Percentiles rank a stretch among this genome's conserved stretches.
Evolutionary conservation across 1,140 invertebrate genomes (phyloP).

Genomic region (Lepidurus arcticus): DNA sequence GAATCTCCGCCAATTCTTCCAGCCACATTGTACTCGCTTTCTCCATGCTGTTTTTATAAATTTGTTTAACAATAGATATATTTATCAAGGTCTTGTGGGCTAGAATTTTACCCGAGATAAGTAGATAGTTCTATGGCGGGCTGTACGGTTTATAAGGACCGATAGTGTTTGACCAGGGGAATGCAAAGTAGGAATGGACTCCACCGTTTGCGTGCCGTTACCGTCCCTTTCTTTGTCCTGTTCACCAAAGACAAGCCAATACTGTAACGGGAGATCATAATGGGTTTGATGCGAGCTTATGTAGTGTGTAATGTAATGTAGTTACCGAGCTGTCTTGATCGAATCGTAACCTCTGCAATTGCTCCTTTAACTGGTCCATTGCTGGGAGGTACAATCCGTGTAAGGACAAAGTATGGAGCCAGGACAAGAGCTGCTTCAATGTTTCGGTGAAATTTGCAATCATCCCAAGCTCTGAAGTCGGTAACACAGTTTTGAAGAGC

Average conservation of each 20-base stretch:
- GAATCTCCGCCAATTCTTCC: slow-evolving; percentile 87
- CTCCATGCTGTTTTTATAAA: slow-evolving; percentile 66
- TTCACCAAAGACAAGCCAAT: not conserved
- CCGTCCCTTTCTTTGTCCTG: not conserved
- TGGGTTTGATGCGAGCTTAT: not conserved
- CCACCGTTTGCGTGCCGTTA: not conserved
- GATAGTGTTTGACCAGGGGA: slow-evolving; percentile 1
- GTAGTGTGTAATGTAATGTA: no score
- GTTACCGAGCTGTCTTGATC: not conserved
- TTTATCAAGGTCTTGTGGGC: not conserved
- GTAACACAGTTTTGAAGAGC: no score
- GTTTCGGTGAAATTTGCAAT: not conserved
- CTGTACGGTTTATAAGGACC: slow-evolving; percentile 4
- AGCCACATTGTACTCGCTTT: slow-evolving; percentile 84
- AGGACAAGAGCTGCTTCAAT: not conserved
- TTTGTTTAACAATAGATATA: not conserved
- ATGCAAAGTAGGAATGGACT: slow-evolving; percentile 6
- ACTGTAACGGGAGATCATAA: not conserved
- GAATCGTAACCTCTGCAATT: slow-evolving; percentile 4
- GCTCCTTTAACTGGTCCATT: slow-evolving; percentile 11
- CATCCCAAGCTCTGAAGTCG: not conserved
- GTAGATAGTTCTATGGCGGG: slow-evolving; percentile 17
- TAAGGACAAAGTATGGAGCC: not conserved
- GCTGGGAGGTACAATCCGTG: not conserved
- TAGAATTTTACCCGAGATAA: slow-evolving; percentile 24